These are phyloP conservation scores for Glandiceps talaboti DNA, from an alignment of 53 echinoderm and acorn worm species.

Conservation along the genomic window DNA sequence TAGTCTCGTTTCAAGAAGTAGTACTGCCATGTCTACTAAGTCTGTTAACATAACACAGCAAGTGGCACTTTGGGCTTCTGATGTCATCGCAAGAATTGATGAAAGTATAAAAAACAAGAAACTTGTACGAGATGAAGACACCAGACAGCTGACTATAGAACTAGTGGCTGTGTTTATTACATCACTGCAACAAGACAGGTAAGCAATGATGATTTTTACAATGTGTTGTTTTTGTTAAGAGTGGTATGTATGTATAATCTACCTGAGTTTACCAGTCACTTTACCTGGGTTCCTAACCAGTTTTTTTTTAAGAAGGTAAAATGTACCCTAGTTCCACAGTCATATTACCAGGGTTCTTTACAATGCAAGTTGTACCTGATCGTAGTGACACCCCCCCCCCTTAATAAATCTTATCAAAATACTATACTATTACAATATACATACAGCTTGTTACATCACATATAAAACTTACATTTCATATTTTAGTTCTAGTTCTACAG, in stretches of 20 bases:
- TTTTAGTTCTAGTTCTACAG: too few relatives aligned
- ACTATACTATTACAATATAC: too few relatives aligned
- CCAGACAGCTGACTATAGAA: constrained; percentile 40
- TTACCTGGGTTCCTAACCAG: too few relatives aligned
- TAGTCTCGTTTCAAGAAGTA: neutral
- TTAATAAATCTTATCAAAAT: too few relatives aligned
- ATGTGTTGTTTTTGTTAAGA: neutral
- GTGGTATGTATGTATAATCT: neutral
- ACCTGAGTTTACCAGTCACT: too few relatives aligned
- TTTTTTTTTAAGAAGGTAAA: too few relatives aligned
- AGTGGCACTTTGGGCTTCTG: constrained; percentile 20
- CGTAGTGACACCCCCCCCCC: too few relatives aligned
- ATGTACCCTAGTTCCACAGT: too few relatives aligned
- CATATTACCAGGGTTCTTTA: too few relatives aligned
- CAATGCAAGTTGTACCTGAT: too few relatives aligned
- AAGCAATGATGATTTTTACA: neutral
- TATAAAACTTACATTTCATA: too few relatives aligned
- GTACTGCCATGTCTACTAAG: neutral
- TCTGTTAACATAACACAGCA: neutral
- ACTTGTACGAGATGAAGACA: constrained; percentile 16
- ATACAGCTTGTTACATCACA: too few relatives aligned
- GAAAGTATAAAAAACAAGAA: constrained; percentile 2
- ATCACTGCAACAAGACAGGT: constrained; percentile 79
- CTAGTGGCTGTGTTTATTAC: constrained; percentile 63
- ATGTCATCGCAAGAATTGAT: constrained; percentile 18